A percentile compares a stretch with the other conserved stretches of the same genome.
Conservation (phyloP, 2,113 vertebrate genomes). For the Theropithecus gelada region DNA sequence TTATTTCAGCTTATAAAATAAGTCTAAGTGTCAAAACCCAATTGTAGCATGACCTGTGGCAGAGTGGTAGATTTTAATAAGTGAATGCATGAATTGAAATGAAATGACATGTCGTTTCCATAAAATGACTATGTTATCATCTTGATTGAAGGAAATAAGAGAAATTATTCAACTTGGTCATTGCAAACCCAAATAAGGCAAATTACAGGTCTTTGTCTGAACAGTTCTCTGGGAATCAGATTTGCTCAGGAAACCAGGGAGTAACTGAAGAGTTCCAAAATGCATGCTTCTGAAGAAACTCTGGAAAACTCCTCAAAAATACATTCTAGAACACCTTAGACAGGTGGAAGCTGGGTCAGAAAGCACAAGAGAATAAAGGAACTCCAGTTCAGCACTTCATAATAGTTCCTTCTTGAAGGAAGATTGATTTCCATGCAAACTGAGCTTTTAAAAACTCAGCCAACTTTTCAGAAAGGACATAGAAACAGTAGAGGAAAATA, state of each 20-base stretch:
- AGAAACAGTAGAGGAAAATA: not conserved
- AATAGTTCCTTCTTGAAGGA: not conserved
- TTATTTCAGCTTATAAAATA: not conserved
- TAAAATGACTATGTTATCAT: not conserved
- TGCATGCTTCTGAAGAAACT: not conserved
- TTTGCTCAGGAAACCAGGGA: not conserved
- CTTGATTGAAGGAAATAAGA: not conserved
- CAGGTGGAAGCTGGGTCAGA: not conserved
- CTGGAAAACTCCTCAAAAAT: not conserved
- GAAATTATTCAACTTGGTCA: not conserved
- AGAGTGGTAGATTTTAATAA: not conserved
- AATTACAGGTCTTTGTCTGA: too few relatives aligned
- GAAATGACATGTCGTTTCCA: not conserved
- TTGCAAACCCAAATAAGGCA: not conserved
- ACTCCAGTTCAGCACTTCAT: not conserved
- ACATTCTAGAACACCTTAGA: not conserved
- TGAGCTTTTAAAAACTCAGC: not conserved
- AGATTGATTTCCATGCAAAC: not conserved
- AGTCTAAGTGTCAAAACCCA: not conserved
- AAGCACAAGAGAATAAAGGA: not conserved
- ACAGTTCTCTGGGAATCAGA: not conserved
- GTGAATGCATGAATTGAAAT: not conserved
- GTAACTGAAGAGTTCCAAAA: not conserved
- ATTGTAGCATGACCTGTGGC: too few relatives aligned
- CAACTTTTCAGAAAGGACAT: not conserved